Evolutionary conservation across 2,113 vertebrate genomes (phyloP), one percentile per base, ranked within the genome.

Genomic region (Acanthisitta chloris): DNA sequence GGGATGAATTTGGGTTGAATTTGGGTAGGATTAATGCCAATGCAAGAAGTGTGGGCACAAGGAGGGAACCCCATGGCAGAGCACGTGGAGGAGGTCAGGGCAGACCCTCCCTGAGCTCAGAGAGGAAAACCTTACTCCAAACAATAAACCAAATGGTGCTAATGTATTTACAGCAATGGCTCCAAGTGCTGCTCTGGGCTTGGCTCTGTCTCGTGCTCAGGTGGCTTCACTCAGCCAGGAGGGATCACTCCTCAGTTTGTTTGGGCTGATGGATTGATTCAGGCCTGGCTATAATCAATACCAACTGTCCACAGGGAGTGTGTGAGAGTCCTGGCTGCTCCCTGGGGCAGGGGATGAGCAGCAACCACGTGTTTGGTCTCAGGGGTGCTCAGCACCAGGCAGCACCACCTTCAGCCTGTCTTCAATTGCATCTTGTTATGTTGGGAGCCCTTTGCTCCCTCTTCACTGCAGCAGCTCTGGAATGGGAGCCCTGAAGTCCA

Each of bases 21-120:
- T 26, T n/a, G 57, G 92, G 21, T 61, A 6, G 0, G 3, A 21
- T 26, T 33, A 24, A 70, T 17, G 31, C 11, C 3, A 0, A 1
- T 38, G 71, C 10, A 19, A 0, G 19, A 25, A 45, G 48, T 7
- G 17, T 7, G 74, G 78, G 58, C 51, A 31, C 28, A 1, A 31
- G 72, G 66, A 23, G 65, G 19, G 62, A 46, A 19, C 9, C 36
- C 21, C 73, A 6, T 1, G 4, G 45, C 34, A 64, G 58, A 42
- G 61, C 1, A 0, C 9, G 46, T 1, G 6, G n/a, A n/a, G 42
- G 25, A 29, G 43, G 6, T 34, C 58, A 14, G 0, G 0, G 5
- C 36, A 25, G 46, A 72, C 28, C 54, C 77, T 61, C 29, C 81
- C 58, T 17, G 78, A 73, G 49, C 82, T 70, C 45, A 6, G 58